Percentiles rank a stretch among this genome's conserved stretches.
Conservation (phyloP, 23 tunicate species). For the Clavelina lepadiformis region DNA sequence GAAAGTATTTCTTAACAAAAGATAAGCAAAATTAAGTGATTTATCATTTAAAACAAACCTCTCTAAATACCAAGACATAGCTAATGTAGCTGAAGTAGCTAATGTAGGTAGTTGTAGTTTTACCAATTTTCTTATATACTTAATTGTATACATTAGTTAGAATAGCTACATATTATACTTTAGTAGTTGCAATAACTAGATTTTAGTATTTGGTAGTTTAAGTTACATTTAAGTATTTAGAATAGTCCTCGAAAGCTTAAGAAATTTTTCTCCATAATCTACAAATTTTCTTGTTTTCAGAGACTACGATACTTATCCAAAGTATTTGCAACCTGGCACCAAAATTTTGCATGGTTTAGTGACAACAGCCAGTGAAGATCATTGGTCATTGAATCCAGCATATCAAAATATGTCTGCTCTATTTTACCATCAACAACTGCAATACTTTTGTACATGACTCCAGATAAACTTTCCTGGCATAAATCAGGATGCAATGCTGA, state of each 20-base stretch:
- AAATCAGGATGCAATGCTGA: constrained; percentile 29
- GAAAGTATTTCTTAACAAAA: not conserved
- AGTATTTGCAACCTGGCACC: constrained; percentile 74
- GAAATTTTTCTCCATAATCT: not conserved
- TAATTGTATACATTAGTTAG: too few relatives aligned
- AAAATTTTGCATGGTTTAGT: constrained; percentile 51
- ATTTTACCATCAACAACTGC: constrained; percentile 9
- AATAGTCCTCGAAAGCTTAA: too few relatives aligned
- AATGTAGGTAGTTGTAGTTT: too few relatives aligned
- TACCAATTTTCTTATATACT: too few relatives aligned
- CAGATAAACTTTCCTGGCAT: constrained; percentile 30
- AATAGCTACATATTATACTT: too few relatives aligned
- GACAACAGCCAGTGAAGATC: constrained; percentile 59
- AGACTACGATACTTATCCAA: not conserved
- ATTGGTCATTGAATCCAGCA: constrained; percentile 12
- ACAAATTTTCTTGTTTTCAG: not conserved
- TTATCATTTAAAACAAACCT: too few relatives aligned
- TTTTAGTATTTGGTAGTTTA: too few relatives aligned
- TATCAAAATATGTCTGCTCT: not conserved
- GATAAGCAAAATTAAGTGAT: too few relatives aligned
- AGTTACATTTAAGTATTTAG: too few relatives aligned
- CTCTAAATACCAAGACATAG: too few relatives aligned
- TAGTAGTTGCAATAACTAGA: not conserved
- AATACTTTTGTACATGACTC: constrained; percentile 11
- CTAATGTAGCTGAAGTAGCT: too few relatives aligned